A percentile compares a stretch with the other conserved stretches of the same genome.
phyloP scores from a whole-genome alignment of 2,797 vertebrate genomes.

The Eupleurogrammus muticus region DNA sequence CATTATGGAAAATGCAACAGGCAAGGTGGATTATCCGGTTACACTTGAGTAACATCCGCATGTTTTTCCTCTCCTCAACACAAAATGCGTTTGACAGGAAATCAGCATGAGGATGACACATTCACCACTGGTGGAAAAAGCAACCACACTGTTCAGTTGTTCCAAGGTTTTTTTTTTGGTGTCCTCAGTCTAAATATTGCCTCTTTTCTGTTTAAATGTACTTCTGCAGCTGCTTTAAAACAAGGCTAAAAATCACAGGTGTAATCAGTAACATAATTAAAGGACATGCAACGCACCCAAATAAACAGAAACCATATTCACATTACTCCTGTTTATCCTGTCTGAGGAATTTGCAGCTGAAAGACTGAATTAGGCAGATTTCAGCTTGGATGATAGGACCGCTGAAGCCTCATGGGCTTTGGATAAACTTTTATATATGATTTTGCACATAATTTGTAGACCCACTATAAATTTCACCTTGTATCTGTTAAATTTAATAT shows the following conservation, averaged over 20 bases:
- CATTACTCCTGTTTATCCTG: too few species aligned
- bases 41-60: conserved; percentile 41
- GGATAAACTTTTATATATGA: background rate
- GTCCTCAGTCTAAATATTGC: background rate
- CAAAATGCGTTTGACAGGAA: conserved; percentile 52
- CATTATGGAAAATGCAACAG: conserved; percentile 20
- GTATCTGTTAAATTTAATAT: too few species aligned
- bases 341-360: background rate
- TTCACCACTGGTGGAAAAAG: conserved; percentile 35
- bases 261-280: background rate
- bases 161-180: conserved; percentile 14
- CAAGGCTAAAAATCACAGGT: background rate
- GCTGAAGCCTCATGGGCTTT: background rate
- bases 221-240: background rate
- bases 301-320: too few species aligned
- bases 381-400: too few species aligned
- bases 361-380: background rate
- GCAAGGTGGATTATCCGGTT: conserved; percentile 16
- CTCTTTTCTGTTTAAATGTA: background rate
- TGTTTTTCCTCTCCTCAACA: conserved; percentile 38
- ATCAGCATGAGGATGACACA: conserved; percentile 38
- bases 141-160: conserved; percentile 13
- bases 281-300: background rate
- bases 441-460: too few species aligned
- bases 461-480: too few species aligned